phyloP scores from a whole-genome alignment of 1,140 invertebrate genomes.

The Pseudomyrmex flavicornis region DNA sequence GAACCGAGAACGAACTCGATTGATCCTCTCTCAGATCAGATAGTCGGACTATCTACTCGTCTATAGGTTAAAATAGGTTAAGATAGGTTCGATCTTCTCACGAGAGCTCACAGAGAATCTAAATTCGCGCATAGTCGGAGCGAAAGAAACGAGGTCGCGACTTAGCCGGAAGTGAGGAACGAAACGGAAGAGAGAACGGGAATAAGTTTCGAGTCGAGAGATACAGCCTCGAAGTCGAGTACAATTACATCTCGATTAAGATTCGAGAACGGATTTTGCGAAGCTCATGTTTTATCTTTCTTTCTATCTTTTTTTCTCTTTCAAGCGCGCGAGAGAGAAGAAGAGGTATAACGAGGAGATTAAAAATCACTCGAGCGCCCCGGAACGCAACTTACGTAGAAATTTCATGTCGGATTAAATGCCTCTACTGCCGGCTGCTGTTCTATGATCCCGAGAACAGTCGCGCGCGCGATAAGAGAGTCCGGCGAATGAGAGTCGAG shows the following conservation, averaged over 20 bases:
- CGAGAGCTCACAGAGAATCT: not conserved
- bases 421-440: conserved; percentile 33
- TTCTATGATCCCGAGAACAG: conserved; percentile 50
- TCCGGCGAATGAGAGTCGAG: conserved; percentile 55
- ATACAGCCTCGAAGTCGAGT: conserved; percentile 8
- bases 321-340: not conserved
- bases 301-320: not conserved
- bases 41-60: not conserved
- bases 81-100: conserved; percentile 9
- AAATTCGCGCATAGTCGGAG: conserved; percentile 17
- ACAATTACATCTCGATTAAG: conserved; percentile 60
- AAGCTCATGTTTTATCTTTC: not conserved
- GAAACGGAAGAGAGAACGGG: not conserved
- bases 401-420: conserved; percentile 58
- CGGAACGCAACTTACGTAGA: conserved; percentile 47
- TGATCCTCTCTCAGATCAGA: not conserved
- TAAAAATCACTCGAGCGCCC: conserved; percentile 51
- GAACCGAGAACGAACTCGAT: conserved; percentile 6
- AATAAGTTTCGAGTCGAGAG: conserved; percentile 1
- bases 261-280: conserved; percentile 42
- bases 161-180: conserved; percentile 30
- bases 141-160: not conserved
- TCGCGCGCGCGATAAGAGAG: conserved; percentile 50
- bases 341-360: conserved; percentile 34
- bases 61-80: not conserved